Base-by-base conservation (phyloP, 2,797 vertebrate species). In the Ctenosaura bakeri region DNA sequence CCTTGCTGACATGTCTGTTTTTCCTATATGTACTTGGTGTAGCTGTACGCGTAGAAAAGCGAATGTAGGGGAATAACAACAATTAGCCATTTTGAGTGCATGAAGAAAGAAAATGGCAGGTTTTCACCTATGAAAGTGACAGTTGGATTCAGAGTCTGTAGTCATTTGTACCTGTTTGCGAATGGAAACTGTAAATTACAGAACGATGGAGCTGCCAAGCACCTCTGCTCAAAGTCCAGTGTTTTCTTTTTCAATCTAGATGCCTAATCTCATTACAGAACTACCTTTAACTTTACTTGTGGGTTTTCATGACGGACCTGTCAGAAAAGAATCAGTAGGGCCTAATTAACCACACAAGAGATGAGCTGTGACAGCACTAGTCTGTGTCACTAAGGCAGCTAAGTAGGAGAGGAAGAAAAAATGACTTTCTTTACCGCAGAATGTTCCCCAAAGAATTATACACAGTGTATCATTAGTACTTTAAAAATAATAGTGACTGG, bases 171-270 rank as follows among this genome's bases (percentile, higher is more conserved):
- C 89, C 84, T 88, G 83, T 59, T 56, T 88, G 35, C 29, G 52
- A 88, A 92, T 87, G 86, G 86, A 96, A 93, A 74, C 29, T 76
- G 14, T 86, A 88, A 90, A 81, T 90, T 94, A 92, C 89, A 92
- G 86, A 81, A 88, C 89, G 79, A 92, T 77, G 90, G 79, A 89
- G 82, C 86, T 90, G 46, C 13, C 13, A 89, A 74, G 12, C 16
- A 32, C 78, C 59, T 54, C 54, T 80, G 91, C 16, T 22, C 56
- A 94, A 90, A 84, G 62, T 92, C 18, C 20, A 80, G 24, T 42
- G 66, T 69, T 90, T 92, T 32, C 22, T 64, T 78, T 26, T 64
- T 76, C 42, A n/a, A 42, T 46, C 78, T 82, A 18, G 35, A 80
- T 83, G 78, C 62, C 38, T 88, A 91, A 78, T 59, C 1, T 9